phyloP scores from a whole-genome alignment of 2,113 vertebrate genomes.

The Saccopteryx leptura region DNA sequence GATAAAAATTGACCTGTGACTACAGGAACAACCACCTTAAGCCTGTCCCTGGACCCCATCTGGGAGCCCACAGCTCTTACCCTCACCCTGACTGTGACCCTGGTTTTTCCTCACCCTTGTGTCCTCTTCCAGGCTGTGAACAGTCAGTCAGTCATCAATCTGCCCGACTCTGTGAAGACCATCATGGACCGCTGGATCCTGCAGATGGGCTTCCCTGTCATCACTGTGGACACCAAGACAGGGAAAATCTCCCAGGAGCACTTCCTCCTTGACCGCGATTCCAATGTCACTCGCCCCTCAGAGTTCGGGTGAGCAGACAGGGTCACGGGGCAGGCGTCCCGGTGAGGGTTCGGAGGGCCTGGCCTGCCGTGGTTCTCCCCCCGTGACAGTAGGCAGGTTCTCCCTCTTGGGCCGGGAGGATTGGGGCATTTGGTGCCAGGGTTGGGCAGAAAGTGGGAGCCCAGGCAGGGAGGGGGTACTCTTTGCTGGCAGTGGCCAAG shows the following conservation, averaged over 20 bases:
- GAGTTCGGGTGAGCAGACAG: slow-evolving; percentile 87
- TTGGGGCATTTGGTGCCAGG: neutral
- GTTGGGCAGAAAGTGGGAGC: neutral
- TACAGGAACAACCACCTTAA: neutral
- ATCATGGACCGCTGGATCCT: slow-evolving; percentile 97
- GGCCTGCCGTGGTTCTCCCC: neutral
- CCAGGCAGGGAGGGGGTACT: neutral
- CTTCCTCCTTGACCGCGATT: slow-evolving; percentile 91
- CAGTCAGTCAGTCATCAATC: fast-evolving
- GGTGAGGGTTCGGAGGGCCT: neutral
- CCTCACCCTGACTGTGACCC: neutral
- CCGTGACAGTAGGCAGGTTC: fast-evolving
- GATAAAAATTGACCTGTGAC: neutral
- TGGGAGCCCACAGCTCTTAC: fast-evolving
- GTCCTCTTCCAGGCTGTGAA: slow-evolving; percentile 83
- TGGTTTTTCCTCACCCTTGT: neutral
- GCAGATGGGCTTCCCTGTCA: slow-evolving; percentile 96
- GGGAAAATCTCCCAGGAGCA: slow-evolving; percentile 90
- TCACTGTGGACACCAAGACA: slow-evolving; percentile 88
- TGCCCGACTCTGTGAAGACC: slow-evolving; percentile 65
- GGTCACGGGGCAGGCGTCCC: neutral
- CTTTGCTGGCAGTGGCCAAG: fast-evolving
- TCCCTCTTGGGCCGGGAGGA: neutral
- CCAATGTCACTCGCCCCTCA: slow-evolving; percentile 87
- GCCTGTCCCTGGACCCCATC: neutral